These are phyloP conservation scores for Eurytoma californica DNA, from an alignment of 2,888 invertebrate species.

Conservation along the genomic window DNA sequence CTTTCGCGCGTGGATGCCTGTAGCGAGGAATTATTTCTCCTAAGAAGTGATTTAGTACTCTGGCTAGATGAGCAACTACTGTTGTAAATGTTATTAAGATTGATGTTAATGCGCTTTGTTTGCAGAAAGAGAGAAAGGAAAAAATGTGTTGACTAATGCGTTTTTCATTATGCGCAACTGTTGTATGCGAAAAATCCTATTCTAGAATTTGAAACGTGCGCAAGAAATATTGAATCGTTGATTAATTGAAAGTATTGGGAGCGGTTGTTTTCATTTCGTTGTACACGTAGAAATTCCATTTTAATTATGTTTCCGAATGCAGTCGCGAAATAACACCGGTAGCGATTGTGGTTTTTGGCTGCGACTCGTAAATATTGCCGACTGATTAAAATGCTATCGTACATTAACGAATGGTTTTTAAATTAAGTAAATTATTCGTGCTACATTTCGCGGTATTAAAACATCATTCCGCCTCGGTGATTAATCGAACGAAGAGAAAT, in stretches of 20 bases:
- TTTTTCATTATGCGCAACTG: not conserved
- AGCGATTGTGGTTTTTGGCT: constrained; percentile 8
- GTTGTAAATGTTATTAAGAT: too few species aligned
- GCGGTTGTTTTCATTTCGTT: constrained; percentile 2
- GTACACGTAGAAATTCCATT: constrained; percentile 20
- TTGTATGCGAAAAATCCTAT: too few species aligned
- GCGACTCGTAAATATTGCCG: constrained; percentile 29
- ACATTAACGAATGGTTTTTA: constrained; percentile 19
- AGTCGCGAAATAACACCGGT: constrained; percentile 13
- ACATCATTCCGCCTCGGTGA: too few species aligned
- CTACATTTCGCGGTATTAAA: not conserved
- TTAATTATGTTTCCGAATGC: constrained; percentile 20
- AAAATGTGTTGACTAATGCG: not conserved
- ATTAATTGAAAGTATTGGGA: constrained; percentile 20
- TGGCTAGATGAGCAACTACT: not conserved
- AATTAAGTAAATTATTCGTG: constrained; percentile 10
- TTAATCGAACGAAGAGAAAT: too few species aligned
- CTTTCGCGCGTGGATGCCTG: too few species aligned
- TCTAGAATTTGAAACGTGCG: too few species aligned
- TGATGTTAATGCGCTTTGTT: too few species aligned
- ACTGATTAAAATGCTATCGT: constrained; percentile 23
- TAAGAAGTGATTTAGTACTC: not conserved
- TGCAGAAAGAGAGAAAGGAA: not conserved
- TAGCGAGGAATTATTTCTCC: not conserved
- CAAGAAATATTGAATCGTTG: constrained; percentile 9